These are phyloP conservation scores for Pseudomyrmex concolor DNA, from an alignment of 1,140 invertebrate genomes.

Conservation along the genomic window DNA sequence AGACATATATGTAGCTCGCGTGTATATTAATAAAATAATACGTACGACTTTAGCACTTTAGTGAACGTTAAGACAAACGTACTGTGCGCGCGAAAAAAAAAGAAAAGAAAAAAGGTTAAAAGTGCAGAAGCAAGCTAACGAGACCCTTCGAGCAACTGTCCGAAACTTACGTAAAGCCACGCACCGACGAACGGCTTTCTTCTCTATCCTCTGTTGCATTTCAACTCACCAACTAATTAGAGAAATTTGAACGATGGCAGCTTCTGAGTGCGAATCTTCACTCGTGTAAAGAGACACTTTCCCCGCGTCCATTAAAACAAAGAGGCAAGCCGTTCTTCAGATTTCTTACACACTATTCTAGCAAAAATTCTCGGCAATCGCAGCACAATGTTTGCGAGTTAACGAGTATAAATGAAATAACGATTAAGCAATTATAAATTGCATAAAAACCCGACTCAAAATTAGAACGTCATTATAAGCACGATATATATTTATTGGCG, in stretches of 20 bases:
- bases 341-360: conserved; percentile 10
- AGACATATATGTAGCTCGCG: not conserved
- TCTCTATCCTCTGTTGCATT: conserved; percentile 14
- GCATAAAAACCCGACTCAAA: not conserved
- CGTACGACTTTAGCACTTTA: too few relatives aligned
- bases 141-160: not conserved
- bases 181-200: conserved; percentile 36
- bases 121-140: conserved; percentile 4
- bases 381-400: not conserved
- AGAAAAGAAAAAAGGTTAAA: not conserved
- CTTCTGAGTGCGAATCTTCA: not conserved
- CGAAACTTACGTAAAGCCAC: conserved; percentile 15
- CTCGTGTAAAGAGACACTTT: conserved; percentile 1
- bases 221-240: conserved; percentile 34
- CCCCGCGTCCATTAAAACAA: not conserved
- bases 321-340: conserved; percentile 11
- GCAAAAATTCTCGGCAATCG: not conserved
- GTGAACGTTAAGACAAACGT: conserved; percentile 14
- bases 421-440: not conserved
- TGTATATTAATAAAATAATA: too few relatives aligned
- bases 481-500: not conserved
- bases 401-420: not conserved
- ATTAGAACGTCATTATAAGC: too few relatives aligned
- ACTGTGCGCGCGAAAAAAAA: not conserved
- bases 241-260: conserved; percentile 52